Conservation (phyloP, 1,140 invertebrate species). For the Papilio glaucus region DNA sequence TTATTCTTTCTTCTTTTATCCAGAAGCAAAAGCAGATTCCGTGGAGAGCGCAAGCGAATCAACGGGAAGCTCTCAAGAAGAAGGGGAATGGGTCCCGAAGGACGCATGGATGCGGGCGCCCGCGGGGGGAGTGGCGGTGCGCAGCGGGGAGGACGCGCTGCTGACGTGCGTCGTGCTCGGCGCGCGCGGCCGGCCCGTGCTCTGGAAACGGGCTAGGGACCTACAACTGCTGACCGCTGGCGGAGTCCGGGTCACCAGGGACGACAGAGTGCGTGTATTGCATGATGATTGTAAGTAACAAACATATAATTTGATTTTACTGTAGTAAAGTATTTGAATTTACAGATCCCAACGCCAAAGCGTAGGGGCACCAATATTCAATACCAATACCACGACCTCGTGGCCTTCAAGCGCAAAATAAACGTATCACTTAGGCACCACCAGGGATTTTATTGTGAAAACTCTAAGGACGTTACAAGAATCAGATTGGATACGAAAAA, state of each 20-base stretch:
- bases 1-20: slow-evolving; percentile 31
- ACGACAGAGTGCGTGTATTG: slow-evolving; percentile 87
- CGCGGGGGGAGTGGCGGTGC: slow-evolving; percentile 59
- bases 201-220: slow-evolving; percentile 88
- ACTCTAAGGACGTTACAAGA: neutral
- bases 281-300: slow-evolving; percentile 85
- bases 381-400: too few species aligned
- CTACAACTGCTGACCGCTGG: slow-evolving; percentile 90
- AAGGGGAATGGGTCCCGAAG: slow-evolving; percentile 54
- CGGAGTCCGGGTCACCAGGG: slow-evolving; percentile 88
- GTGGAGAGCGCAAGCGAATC: slow-evolving; percentile 58
- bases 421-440: too few species aligned
- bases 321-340: too few species aligned
- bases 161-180: slow-evolving; percentile 90
- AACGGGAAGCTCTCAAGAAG: slow-evolving; percentile 58
- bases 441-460: too few species aligned
- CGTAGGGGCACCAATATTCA: too few species aligned
- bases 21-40: slow-evolving; percentile 61
- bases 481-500: neutral
- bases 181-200: slow-evolving; percentile 85
- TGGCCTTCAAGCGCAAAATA: too few species aligned
- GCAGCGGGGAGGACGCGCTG: slow-evolving; percentile 89
- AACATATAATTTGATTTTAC: too few species aligned
- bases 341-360: too few species aligned
- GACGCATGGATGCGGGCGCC: slow-evolving; percentile 71